A percentile compares a stretch with the other conserved stretches of the same genome.
phyloP scores from a whole-genome alignment of 1,140 invertebrate species.

The Pissodes strobi region DNA sequence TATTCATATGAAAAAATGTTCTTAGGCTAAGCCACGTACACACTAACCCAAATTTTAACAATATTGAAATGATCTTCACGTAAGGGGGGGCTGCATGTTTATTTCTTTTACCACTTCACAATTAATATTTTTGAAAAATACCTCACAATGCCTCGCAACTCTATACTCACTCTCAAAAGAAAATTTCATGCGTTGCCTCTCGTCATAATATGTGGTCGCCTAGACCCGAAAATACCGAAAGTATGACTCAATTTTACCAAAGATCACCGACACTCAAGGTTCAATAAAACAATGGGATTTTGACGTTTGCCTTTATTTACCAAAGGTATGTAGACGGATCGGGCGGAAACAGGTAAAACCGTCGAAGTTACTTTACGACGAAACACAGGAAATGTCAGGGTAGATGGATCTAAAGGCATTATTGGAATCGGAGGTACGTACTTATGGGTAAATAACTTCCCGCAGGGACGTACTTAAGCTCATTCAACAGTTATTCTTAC shows the following conservation, averaged over 20 bases:
- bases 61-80: too few relatives aligned
- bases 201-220: too few relatives aligned
- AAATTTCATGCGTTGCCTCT: too few relatives aligned
- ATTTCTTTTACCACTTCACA: too few relatives aligned
- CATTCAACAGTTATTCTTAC: too few relatives aligned
- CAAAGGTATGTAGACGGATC: conserved; percentile 17
- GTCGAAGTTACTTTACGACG: not conserved
- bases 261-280: conserved; percentile 15
- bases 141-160: too few relatives aligned
- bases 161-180: too few relatives aligned
- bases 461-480: conserved; percentile 1
- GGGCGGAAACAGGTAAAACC: conserved; percentile 27
- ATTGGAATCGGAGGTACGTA: conserved; percentile 10
- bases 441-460: not conserved
- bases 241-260: conserved; percentile 4
- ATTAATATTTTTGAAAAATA: too few relatives aligned
- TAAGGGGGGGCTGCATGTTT: too few relatives aligned
- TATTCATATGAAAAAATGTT: too few relatives aligned
- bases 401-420: not conserved
- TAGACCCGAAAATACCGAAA: not conserved
- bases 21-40: too few relatives aligned
- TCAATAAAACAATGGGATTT: conserved; percentile 11
- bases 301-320: conserved; percentile 19
- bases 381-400: conserved; percentile 22
- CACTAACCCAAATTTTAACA: too few relatives aligned